Base-by-base conservation (phyloP, 2,797 vertebrate species). In the Gobionotothen gibberifrons region DNA sequence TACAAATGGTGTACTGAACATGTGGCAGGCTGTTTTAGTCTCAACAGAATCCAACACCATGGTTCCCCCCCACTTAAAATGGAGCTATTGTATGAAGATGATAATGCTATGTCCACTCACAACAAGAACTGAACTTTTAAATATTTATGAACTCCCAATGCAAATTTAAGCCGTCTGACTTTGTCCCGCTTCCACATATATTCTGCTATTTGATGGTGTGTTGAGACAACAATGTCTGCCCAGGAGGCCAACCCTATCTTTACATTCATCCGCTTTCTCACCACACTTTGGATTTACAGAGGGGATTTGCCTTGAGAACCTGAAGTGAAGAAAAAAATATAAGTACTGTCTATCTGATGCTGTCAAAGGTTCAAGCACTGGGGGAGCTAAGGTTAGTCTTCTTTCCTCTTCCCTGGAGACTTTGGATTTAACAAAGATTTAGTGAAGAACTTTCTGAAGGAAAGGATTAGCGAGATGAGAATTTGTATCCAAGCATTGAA, bases 341-440 rank as follows among this genome's bases (percentile, higher is more conserved):
- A 84, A 83, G 67, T 59, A 9, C 48, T 47, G 49, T 78, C 85
- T 82, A 89, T 90, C 84, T 84, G 81, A 87, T 83, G 63, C 64
- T 79, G 72, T 83, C 57, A 61, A 79, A 79, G 26, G 79, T 81
- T 85, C 55, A 74, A 57, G 76, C 72, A 19, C 55, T 67, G 70
- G 49, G 69, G 85, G 62, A 72, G 59, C 76, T 19, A 54, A 71
- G 78, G 69, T 79, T 83, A 55, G 74, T 59, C 65, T 52, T 36
- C 52, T 76, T 61, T 68, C 13, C 13, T 63, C 72, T 69, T 59
- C 61, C 74, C 69, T 42, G 13, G 54, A 83, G 72, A 83, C 74
- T 63, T 79, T 70, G 74, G 79, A 77, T 84, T 89, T 81, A 81
- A 86, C 36, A 52, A 74, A 76, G 66, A 75, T 74, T 88, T 67